Evolutionary conservation across 2,888 invertebrate species (phyloP).

Genomic region (Pteria penguin): DNA sequence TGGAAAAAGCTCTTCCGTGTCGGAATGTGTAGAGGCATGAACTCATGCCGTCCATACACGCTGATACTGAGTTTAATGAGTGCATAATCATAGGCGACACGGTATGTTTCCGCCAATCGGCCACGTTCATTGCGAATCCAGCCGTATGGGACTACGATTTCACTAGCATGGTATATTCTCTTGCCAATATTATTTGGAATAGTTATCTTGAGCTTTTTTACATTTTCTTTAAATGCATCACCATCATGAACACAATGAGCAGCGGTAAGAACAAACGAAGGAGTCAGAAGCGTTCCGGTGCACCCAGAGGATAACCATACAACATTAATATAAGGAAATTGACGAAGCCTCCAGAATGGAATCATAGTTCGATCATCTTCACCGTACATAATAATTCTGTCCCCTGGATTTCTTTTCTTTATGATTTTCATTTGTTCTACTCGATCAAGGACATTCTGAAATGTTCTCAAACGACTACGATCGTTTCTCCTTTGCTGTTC

Average conservation of each 20-base stretch:
- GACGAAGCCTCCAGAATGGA: slow-evolving; percentile 54
- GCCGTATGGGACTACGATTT: slow-evolving; percentile 65
- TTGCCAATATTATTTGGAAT: slow-evolving; percentile 68
- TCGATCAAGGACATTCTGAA: no score
- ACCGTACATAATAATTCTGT: slow-evolving; percentile 57
- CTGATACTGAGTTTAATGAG: slow-evolving; percentile 66
- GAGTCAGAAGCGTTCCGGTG: slow-evolving; percentile 73
- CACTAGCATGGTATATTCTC: slow-evolving; percentile 66
- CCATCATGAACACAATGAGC: slow-evolving; percentile 77
- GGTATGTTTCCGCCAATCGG: slow-evolving; percentile 45
- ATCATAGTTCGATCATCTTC: slow-evolving; percentile 58
- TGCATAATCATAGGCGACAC: slow-evolving; percentile 71
- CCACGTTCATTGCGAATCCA: slow-evolving; percentile 58
- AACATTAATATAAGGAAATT: slow-evolving; percentile 72
- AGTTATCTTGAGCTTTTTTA: slow-evolving; percentile 69
- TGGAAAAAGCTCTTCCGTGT: slow-evolving; percentile 58
- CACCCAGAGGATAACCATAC: slow-evolving; percentile 74
- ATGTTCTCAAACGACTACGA: no score
- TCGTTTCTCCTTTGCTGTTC: no score
- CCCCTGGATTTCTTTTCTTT: not conserved
- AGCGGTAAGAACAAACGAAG: slow-evolving; percentile 73
- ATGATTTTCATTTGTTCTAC: no score
- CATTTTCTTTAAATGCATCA: slow-evolving; percentile 58
- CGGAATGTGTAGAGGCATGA: slow-evolving; percentile 66
- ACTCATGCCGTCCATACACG: slow-evolving; percentile 64